Base-by-base conservation (phyloP, 2,888 invertebrate genomes). In the Amphipoea lucens region DNA sequence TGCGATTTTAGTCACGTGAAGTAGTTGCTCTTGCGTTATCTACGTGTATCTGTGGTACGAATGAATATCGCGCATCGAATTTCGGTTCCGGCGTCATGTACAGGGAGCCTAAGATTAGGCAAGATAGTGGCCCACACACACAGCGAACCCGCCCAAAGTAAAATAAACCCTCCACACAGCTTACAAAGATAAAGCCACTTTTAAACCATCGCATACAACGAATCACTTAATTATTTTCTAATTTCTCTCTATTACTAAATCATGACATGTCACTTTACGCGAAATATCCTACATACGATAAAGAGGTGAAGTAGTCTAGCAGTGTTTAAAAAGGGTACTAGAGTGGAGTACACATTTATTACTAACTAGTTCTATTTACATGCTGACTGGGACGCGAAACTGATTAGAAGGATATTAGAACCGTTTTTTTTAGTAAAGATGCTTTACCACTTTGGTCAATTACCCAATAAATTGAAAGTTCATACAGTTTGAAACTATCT, bases 221-320 rank as follows among this genome's bases (percentile, higher is more conserved):
- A 57, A 45, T 23, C 23, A 40, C 9, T 48, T 57, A 9, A 63
- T 51, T 51, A 77, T 62, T 20, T 17, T 12, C 66, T 51, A 69
- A 51, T 70, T 75, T 75, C 14, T 82, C 51, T 48, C 36, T 62
- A 42, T 57, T 48, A n/a, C 12, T 68, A 29, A 57, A 23, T 78
- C 23, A 60, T 77, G 78, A 77, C 86, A 86, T 84, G 82, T 82
- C 70, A 78, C 71, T 68, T 72, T 76, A 86, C 79, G 54, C 40
- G 40, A 75, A 65, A 76, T 89, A 87, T 66, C 79, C 85, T 90
- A 89, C 42, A 69, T 82, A 87, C 84, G 66, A 84, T 77, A 83
- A 88, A 88, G 82, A 85, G 84, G 82, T 87, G 87, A 87, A 87
- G 83, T 81, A 85, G 80, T 86, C 91, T 92, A 92, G 91, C 91